Evolutionary conservation across 2,113 vertebrate species (phyloP), one percentile per base, ranked within the genome.

Genomic region (Varanus salvator): DNA sequence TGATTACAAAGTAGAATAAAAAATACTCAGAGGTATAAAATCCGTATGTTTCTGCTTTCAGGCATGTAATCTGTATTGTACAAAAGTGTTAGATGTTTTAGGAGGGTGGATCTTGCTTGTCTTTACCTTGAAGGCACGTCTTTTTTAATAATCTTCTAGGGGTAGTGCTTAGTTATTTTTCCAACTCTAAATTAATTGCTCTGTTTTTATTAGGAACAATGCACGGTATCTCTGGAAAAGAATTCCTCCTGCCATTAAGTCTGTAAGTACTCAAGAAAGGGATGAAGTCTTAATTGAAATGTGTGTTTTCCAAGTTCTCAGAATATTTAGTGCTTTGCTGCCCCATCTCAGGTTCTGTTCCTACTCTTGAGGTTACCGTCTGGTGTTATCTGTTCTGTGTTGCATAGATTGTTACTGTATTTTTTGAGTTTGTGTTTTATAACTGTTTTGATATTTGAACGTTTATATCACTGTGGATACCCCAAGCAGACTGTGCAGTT

Each of bases 141-240:
- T 68, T 1, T 89, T 31, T 89, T 88, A 86, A 52, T 76, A 91
- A 12, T 57, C 1, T 54, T 52, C 19, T 75, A 75, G 71, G 66
- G 77, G 50, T 19, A n/a, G 3, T 80, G 23, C 84, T 80, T 68
- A 80, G 27, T 69, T 23, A 83, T 60, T 84, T 89, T 54, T 82
- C 29, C 80, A 50, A 88, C 86, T 93, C 90, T 78, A 12, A 82
- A 90, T 31, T 71, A 31, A 44, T 19, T 71, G 48, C 5, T 76
- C 86, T 23, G 27, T 89, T 90, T 71, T 81, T 92, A 83, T 90
- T 91, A 99, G 99, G 99, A 99, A 99, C 93, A 99, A 99, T 48
- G 99, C 97, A 21, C 97, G 99, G 15, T 99, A 99, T 89, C 98
- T 99, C 38, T 99, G 99, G 99, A 99, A 99, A 92, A 97, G 99